phyloP scores from a whole-genome alignment of 2,888 invertebrate genomes.

The Cremastobaeus sp. region DNA sequence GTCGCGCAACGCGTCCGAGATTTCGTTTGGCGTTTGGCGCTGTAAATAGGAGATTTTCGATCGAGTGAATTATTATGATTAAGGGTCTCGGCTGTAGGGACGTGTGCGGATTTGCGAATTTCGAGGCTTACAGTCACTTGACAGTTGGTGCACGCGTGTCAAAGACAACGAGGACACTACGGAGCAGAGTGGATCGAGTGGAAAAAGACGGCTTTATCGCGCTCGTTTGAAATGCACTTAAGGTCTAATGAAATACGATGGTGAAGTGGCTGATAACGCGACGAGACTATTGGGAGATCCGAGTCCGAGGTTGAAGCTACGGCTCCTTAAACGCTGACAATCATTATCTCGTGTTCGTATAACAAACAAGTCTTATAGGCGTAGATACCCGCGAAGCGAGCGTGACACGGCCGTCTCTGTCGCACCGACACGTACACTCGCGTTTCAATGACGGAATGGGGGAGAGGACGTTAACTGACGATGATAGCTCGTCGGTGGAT shows the following conservation, averaged over 20 bases:
- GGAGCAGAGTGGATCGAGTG: constrained; percentile 8
- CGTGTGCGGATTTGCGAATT: too few relatives aligned
- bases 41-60: too few relatives aligned
- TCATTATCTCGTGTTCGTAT: constrained; percentile 38
- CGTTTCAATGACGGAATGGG: constrained; percentile 19
- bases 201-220: constrained; percentile 20
- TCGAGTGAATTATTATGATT: too few relatives aligned
- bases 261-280: constrained; percentile 48
- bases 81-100: too few relatives aligned
- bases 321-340: constrained; percentile 46
- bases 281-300: constrained; percentile 38
- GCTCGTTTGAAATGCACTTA: constrained; percentile 13
- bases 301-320: constrained; percentile 15
- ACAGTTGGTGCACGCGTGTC: constrained; percentile 7
- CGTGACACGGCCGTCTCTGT: constrained; percentile 3
- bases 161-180: constrained; percentile 8
- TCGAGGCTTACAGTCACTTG: constrained; percentile 7
- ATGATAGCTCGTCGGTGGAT: constrained; percentile 9
- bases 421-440: constrained; percentile 14
- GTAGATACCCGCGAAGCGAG: constrained; percentile 22
- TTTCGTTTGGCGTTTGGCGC: too few relatives aligned
- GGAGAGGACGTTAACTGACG: constrained; percentile 24
- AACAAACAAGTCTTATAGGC: constrained; percentile 31
- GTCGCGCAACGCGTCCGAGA: too few relatives aligned
- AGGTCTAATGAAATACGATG: constrained; percentile 27